A percentile compares a stretch with the other conserved stretches of the same genome.
These are phyloP conservation scores for Parnassius glacialis DNA, from an alignment of 2,888 invertebrate species.

Conservation along the genomic window DNA sequence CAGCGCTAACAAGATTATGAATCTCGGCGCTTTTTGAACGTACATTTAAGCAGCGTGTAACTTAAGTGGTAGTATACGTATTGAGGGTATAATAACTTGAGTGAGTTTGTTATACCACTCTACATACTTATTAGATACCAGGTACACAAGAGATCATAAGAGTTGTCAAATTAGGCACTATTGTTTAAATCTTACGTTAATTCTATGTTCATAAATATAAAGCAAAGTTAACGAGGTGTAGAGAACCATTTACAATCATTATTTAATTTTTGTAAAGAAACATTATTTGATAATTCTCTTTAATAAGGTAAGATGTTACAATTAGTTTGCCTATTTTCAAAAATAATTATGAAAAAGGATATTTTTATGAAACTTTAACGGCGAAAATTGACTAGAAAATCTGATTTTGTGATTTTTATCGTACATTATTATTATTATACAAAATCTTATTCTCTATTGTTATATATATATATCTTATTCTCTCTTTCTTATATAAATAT, in stretches of 20 bases:
- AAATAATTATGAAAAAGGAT: too few relatives aligned
- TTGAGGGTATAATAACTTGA: conserved; percentile 39
- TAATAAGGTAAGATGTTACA: too few relatives aligned
- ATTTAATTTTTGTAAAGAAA: too few relatives aligned
- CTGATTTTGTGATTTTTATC: too few relatives aligned
- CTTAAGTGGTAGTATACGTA: conserved; percentile 56
- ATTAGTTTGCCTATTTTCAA: too few relatives aligned
- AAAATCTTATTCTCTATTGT: too few relatives aligned
- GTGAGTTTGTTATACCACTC: conserved; percentile 31
- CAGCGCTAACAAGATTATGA: conserved; percentile 81
- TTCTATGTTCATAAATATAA: conserved; percentile 8
- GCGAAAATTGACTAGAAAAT: too few relatives aligned
- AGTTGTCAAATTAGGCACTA: conserved; percentile 22
- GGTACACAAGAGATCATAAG: conserved; percentile 28
- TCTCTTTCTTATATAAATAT: too few relatives aligned
- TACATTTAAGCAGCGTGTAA: conserved; percentile 54
- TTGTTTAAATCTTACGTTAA: conserved; percentile 11
- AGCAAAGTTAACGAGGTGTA: conserved; percentile 14
- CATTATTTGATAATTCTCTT: too few relatives aligned
- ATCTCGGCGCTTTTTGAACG: conserved; percentile 72
- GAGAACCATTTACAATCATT: conserved; percentile 4
- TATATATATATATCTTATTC: too few relatives aligned
- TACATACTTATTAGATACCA: conserved; percentile 28
- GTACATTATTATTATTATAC: too few relatives aligned
- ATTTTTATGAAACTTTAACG: too few relatives aligned